Base-by-base conservation (phyloP, 2,888 invertebrate genomes). In the Oscheius myriophilus region DNA sequence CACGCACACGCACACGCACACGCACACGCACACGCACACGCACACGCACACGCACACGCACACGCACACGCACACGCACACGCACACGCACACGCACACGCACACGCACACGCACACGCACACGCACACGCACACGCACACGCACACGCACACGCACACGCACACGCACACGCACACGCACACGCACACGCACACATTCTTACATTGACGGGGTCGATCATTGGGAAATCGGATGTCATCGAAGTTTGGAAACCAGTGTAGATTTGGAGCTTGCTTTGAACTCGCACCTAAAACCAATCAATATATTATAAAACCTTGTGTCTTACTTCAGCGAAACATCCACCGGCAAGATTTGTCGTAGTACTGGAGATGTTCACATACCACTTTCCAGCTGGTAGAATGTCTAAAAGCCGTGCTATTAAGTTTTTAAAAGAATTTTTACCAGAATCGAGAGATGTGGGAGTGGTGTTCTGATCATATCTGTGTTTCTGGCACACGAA, bases 401-500 rank as follows among this genome's bases (percentile, higher is more conserved):
- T 73, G 65, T 73, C 78, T 66, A 18, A 70, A 69, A 69, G 4
- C 1, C 11, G 0, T 16, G 23, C 26, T 54, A 7, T 6, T 0
- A 2, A 3, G 18, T 16, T 3, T 16, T 14, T 18, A 26, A 21
- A 21, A 1, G 6, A n/a, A 18, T 7, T 1, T 18, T 54, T 49
- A 73, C 75, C 70, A 11, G 76, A 73, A 16, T 68, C 74, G 25
- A 81, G 65, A 14, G 16, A 54, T 25, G 69, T 76, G 12, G 82
- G 77, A 21, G 45, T 33, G 64, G 72, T 69, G 16, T 72, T 39
- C 9, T 58, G 52, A 49, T 79, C 75, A 49, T 78, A 82, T 64
- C 72, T 65, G 58, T 81, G 80, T 51, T 76, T 79, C 63, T 82
- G 82, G 54, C 82, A 82, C 18, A 72, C 55, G 62, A 76, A 81